These are phyloP conservation scores for Microtus montanus DNA, from an alignment of 2,113 vertebrate species.

Conservation along the genomic window DNA sequence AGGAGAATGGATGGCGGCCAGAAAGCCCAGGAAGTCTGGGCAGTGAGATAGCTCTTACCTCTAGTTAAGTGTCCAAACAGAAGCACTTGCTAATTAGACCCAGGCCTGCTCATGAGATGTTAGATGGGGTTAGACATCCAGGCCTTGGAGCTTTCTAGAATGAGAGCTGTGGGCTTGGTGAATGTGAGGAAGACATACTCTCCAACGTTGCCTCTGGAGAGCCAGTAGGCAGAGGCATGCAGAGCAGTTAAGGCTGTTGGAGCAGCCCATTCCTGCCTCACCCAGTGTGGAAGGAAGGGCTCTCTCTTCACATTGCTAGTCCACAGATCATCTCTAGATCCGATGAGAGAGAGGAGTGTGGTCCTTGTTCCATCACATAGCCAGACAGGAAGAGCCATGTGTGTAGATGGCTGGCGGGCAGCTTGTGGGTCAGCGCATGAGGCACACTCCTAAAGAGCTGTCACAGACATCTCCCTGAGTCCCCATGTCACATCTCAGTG, in stretches of 20 bases:
- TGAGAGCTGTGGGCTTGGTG: neutral
- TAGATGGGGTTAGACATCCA: neutral
- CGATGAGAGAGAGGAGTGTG: constrained; percentile 7
- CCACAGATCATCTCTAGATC: neutral
- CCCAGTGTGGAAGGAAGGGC: neutral
- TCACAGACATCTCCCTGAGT: neutral
- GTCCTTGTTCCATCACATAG: neutral
- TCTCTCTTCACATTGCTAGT: neutral
- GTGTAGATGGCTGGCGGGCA: neutral
- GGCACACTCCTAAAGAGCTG: neutral
- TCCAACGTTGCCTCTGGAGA: neutral
- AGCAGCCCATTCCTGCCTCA: neutral
- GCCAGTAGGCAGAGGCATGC: neutral
- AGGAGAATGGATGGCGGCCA: neutral
- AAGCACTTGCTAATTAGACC: neutral
- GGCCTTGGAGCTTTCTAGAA: neutral
- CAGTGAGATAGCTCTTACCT: neutral
- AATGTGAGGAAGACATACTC: no score
- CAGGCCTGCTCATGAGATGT: neutral
- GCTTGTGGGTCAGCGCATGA: neutral
- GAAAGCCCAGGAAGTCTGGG: neutral
- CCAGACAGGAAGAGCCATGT: constrained; percentile 7
- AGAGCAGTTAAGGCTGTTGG: neutral
- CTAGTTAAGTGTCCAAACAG: neutral
- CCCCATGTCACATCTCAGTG: neutral